phyloP scores from a whole-genome alignment of 2,888 invertebrate species.

The Minunthozetes semirufus region DNA sequence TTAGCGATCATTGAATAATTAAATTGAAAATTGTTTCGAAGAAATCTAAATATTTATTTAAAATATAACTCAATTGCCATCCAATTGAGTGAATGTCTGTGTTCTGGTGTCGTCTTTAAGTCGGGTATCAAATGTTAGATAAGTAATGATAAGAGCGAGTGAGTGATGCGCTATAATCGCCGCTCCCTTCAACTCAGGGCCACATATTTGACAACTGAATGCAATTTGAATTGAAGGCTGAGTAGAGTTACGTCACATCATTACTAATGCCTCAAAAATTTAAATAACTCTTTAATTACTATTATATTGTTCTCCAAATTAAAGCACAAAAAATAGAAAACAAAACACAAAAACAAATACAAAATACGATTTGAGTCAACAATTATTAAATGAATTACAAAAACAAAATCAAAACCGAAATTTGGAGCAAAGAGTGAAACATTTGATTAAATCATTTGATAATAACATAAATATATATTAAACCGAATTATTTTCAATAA shows the following conservation, averaged over 20 bases:
- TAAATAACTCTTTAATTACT: not conserved
- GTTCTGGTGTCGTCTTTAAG: too few species aligned
- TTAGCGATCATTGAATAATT: too few species aligned
- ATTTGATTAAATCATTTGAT: not conserved
- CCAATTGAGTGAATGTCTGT: too few species aligned
- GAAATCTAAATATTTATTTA: too few species aligned
- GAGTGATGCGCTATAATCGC: conserved; percentile 1
- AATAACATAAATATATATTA: not conserved
- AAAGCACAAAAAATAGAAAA: not conserved
- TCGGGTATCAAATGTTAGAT: not conserved
- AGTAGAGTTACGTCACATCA: not conserved
- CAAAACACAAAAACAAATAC: not conserved
- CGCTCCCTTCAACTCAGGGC: not conserved
- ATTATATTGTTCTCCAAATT: not conserved
- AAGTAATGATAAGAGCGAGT: not conserved
- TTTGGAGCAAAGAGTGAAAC: not conserved
- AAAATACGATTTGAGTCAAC: not conserved
- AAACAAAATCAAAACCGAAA: not conserved
- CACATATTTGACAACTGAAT: not conserved
- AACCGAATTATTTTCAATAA: not conserved
- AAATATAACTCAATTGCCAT: too few species aligned
- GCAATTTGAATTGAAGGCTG: not conserved
- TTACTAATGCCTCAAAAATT: not conserved
- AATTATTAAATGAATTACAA: not conserved
- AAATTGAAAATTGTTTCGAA: too few species aligned